These are phyloP conservation scores for Chaetops frenatus DNA, from an alignment of 2,113 vertebrate genomes.

Conservation along the genomic window DNA sequence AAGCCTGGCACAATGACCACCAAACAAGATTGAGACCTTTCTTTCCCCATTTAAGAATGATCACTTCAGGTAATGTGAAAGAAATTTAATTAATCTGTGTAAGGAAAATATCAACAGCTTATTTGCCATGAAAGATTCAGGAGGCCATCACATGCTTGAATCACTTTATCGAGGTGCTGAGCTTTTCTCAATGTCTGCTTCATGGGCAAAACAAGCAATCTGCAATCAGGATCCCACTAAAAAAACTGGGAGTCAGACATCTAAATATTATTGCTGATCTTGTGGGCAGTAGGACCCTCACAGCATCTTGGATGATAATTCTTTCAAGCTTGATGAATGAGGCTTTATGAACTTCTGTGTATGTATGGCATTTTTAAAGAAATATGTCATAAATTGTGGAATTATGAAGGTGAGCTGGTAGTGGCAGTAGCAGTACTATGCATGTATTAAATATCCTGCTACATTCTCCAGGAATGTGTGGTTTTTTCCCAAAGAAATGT, in stretches of 20 bases:
- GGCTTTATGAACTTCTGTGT: background rate
- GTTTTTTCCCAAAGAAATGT: background rate
- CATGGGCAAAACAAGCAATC: background rate
- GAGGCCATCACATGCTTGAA: background rate
- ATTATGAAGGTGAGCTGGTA: background rate
- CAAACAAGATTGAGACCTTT: background rate
- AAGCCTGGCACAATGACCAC: background rate
- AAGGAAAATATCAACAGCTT: background rate
- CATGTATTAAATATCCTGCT: background rate
- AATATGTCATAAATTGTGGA: background rate
- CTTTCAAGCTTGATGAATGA: background rate
- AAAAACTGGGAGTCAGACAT: background rate
- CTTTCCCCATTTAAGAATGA: background rate
- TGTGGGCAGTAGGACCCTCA: background rate
- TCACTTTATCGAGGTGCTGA: background rate
- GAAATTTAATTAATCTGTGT: background rate
- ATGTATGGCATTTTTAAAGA: background rate
- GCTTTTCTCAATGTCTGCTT: background rate
- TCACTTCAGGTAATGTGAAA: background rate
- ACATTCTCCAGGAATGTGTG: background rate
- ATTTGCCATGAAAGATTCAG: background rate
- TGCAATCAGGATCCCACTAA: background rate
- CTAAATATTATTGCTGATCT: background rate
- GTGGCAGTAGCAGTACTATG: background rate
- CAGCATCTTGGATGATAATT: background rate